Evolutionary conservation across 1,140 invertebrate genomes (phyloP).

Genomic region (Acyrthosiphon pisum): DNA sequence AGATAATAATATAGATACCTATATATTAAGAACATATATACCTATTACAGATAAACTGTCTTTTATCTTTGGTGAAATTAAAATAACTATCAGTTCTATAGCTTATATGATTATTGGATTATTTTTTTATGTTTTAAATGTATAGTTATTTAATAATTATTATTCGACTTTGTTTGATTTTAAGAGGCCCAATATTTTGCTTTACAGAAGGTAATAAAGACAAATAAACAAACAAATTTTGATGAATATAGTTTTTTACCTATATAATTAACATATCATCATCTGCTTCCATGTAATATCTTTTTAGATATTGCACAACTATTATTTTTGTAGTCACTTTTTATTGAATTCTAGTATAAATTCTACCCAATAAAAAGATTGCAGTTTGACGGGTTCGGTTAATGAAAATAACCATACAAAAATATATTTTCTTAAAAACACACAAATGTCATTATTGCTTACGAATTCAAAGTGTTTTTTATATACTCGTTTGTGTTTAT

Average conservation of each 20-base stretch:
- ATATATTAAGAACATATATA: too few relatives aligned
- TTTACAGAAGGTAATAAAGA: background rate
- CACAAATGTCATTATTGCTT: background rate
- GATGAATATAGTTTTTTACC: background rate
- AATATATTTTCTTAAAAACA: constrained; percentile 23
- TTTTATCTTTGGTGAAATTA: too few relatives aligned
- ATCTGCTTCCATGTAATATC: background rate
- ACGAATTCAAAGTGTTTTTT: constrained; percentile 1
- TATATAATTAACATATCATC: background rate
- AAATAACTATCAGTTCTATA: too few relatives aligned
- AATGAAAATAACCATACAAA: background rate
- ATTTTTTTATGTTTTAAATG: too few relatives aligned
- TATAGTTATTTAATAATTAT: background rate
- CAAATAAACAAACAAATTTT: background rate
- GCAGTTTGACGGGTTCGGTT: background rate
- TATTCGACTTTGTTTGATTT: background rate
- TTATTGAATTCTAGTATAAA: background rate
- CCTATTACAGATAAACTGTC: too few relatives aligned
- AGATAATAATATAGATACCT: too few relatives aligned
- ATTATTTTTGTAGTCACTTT: background rate
- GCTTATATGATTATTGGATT: too few relatives aligned
- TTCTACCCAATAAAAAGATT: background rate
- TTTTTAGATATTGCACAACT: background rate
- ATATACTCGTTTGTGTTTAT: constrained; percentile 24
- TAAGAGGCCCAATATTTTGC: background rate